Evolutionary conservation across 1,140 invertebrate species (phyloP), one percentile per base, ranked within the genome.

Genomic region (Drosophila serrata): DNA sequence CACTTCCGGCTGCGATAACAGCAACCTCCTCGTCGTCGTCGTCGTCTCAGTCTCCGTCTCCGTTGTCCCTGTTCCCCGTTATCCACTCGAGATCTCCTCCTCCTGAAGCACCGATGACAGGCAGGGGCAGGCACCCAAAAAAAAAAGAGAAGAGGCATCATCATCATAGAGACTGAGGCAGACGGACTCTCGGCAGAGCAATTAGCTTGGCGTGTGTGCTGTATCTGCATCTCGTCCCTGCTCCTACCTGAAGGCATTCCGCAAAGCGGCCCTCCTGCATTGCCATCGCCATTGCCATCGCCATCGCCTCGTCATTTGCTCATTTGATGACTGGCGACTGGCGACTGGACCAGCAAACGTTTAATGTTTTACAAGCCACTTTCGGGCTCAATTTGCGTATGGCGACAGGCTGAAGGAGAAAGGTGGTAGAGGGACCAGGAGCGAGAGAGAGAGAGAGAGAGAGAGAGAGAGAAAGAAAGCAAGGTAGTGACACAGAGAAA

Each of bases 361-460:
- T 90, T 84, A 87, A 79, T 88, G 84, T 90, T 87, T 88, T 88
- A 88, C 80, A 88, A 90, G 84, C 72, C 76, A 80, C 80, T 88
- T 84, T 87, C 72, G 76, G 76, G 78, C 85, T 75, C 81, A 90
- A 88, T 88, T 88, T 88, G 85, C 85, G 78, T 90, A 61, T 56
- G 77, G 73, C 82, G 81, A 70, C 79, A 35, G 37, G 12, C 49
- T 9, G 33, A 27, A 22, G 24, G 13, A 6, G 11, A 19, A 19
- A 9, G 19, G 13, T 39, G 11, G 2, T 6, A 31, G 49, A 8
- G 31, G 39, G 2, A 9, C 12, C 46, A 35, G 22, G 24, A n/a
- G 19, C 12, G 27, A 48, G 35, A 65, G 24, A 58, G n/a, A 33
- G 27, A 27, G 15, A 15, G 40, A 31, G 17, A 9, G 13, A 17